phyloP scores from a whole-genome alignment of 1,140 invertebrate species.

The Sarcophaga bullata region DNA sequence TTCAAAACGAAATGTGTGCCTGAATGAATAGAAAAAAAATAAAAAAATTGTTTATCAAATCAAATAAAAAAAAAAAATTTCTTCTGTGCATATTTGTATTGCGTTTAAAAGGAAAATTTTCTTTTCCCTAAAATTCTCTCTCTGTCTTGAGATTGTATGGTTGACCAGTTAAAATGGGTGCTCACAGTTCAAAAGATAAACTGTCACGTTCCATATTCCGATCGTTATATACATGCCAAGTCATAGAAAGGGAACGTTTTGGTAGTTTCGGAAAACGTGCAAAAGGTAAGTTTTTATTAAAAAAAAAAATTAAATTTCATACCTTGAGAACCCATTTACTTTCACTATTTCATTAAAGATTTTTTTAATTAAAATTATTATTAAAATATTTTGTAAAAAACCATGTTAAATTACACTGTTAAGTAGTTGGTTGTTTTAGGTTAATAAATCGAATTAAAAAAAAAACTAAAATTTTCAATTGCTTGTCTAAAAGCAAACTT shows the following conservation, averaged over 20 bases:
- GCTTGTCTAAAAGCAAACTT: neutral
- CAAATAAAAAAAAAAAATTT: neutral
- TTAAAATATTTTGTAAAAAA: too few relatives aligned
- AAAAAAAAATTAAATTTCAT: neutral
- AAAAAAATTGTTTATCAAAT: neutral
- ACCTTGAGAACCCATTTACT: too few relatives aligned
- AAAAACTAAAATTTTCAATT: neutral
- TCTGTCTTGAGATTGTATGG: too few relatives aligned
- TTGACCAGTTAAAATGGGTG: constrained; percentile 69
- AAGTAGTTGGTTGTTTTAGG: neutral
- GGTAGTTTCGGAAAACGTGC: constrained; percentile 69
- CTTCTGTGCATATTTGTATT: neutral
- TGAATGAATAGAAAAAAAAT: neutral
- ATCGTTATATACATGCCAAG: constrained; percentile 66
- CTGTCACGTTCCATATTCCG: constrained; percentile 71
- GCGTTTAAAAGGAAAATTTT: neutral
- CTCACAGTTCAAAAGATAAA: constrained; percentile 76
- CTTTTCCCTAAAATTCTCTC: neutral
- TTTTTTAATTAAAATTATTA: too few relatives aligned
- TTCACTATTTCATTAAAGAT: too few relatives aligned
- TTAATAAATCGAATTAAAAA: neutral
- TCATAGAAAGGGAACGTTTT: constrained; percentile 69
- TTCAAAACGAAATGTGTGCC: neutral
- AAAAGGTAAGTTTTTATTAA: constrained; percentile 52
- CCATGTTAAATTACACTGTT: too few relatives aligned